phyloP scores from a whole-genome alignment of 2,888 invertebrate genomes.

The Aspidiotus rigidus region DNA sequence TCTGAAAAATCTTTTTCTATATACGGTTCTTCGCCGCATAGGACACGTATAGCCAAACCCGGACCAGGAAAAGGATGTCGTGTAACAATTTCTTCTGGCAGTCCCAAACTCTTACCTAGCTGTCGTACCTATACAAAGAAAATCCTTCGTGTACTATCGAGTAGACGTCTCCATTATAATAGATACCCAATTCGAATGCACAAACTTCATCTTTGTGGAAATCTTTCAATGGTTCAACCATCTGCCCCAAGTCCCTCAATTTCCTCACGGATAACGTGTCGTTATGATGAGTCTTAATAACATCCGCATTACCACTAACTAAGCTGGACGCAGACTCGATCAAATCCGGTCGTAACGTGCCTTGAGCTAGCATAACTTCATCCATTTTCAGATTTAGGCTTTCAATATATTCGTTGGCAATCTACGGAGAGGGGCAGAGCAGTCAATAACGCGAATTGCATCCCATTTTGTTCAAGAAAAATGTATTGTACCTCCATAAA shows the following conservation, averaged over 20 bases:
- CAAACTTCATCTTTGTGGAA: slow-evolving; percentile 95
- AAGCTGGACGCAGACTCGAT: slow-evolving; percentile 91
- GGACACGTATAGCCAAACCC: slow-evolving; percentile 88
- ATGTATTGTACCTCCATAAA: slow-evolving; percentile 63
- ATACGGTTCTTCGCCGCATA: slow-evolving; percentile 91
- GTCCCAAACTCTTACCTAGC: slow-evolving; percentile 79
- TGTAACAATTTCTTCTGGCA: slow-evolving; percentile 77
- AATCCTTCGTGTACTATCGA: background rate
- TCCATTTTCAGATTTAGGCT: slow-evolving; percentile 83
- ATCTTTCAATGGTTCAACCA: slow-evolving; percentile 95
- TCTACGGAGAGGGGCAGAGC: slow-evolving; percentile 42
- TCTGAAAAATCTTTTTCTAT: slow-evolving; percentile 92
- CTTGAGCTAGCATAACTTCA: slow-evolving; percentile 87
- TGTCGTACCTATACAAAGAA: slow-evolving; percentile 55
- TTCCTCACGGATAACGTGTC: slow-evolving; percentile 88
- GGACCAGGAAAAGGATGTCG: slow-evolving; percentile 99
- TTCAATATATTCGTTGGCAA: slow-evolving; percentile 79
- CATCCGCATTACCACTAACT: slow-evolving; percentile 73
- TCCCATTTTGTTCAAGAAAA: slow-evolving; percentile 12
- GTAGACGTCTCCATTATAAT: background rate
- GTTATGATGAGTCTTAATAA: slow-evolving; percentile 99
- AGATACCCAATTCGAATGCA: background rate
- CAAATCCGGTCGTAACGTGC: slow-evolving; percentile 92
- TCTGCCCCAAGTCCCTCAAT: slow-evolving; percentile 55
- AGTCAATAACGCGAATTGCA: too few species aligned